phyloP scores from a whole-genome alignment of 2,888 invertebrate genomes.

The Cantharis flavilabris region DNA sequence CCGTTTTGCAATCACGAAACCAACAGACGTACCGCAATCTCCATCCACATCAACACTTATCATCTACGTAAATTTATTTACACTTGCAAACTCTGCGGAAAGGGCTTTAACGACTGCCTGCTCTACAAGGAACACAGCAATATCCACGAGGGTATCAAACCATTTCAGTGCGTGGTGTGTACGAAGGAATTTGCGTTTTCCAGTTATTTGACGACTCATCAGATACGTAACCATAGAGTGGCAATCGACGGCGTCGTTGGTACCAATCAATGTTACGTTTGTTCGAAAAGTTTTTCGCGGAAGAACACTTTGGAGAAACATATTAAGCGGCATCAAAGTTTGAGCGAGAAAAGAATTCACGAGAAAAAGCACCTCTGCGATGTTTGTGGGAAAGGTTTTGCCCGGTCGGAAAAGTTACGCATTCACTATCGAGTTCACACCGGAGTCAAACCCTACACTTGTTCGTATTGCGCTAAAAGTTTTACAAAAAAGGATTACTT shows the following conservation, averaged over 20 bases:
- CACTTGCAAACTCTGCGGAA: conserved; percentile 59
- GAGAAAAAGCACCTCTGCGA: conserved; percentile 48
- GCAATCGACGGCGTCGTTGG: conserved; percentile 55
- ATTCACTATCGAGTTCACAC: conserved; percentile 45
- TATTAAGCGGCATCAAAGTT: conserved; percentile 37
- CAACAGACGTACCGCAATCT: conserved; percentile 41
- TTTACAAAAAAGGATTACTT: conserved; percentile 55
- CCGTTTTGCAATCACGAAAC: conserved; percentile 46
- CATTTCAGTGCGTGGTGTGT: conserved; percentile 60
- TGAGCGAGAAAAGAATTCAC: conserved; percentile 34
- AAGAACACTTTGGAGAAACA: conserved; percentile 54
- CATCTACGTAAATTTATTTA: conserved; percentile 55
- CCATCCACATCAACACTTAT: conserved; percentile 47
- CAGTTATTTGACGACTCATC: conserved; percentile 50
- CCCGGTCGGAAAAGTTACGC: conserved; percentile 45
- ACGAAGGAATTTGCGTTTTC: conserved; percentile 57
- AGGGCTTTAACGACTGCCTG: conserved; percentile 60
- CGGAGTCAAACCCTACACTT: conserved; percentile 42
- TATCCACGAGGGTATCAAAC: conserved; percentile 59
- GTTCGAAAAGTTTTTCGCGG: conserved; percentile 46
- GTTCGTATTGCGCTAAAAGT: conserved; percentile 45
- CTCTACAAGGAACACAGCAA: conserved; percentile 62
- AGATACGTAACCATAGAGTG: conserved; percentile 46
- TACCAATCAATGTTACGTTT: conserved; percentile 50
- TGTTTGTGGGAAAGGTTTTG: conserved; percentile 50